Percentiles rank a stretch among this genome's conserved stretches.
phyloP scores from a whole-genome alignment of 2,888 invertebrate genomes.

The Acanthosoma haemorrhoidale region DNA sequence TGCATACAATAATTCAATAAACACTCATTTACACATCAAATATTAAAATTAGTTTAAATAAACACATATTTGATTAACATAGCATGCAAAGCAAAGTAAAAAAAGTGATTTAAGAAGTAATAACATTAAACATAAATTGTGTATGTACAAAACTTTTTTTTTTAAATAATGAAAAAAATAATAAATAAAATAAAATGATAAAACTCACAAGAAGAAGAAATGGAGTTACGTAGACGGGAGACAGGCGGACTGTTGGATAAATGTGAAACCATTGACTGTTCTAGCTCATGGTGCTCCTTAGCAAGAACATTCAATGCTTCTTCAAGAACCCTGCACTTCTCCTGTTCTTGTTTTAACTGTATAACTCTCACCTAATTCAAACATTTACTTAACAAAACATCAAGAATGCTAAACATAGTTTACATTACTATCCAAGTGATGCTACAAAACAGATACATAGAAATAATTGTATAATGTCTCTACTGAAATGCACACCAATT shows the following conservation, averaged over 20 bases:
- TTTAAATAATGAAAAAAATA: not conserved
- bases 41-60: not conserved
- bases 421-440: not conserved
- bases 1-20: not conserved
- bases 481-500: no score
- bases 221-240: constrained; percentile 24
- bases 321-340: constrained; percentile 60
- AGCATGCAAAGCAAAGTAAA: not conserved
- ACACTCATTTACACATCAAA: not conserved
- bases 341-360: constrained; percentile 50
- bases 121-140: not conserved
- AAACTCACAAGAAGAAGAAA: constrained; percentile 29
- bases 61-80: not conserved
- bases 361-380: constrained; percentile 44
- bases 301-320: constrained; percentile 63
- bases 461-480: no score
- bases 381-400: not conserved
- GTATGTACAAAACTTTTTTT: not conserved
- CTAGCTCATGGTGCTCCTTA: constrained; percentile 61
- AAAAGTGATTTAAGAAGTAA: not conserved
- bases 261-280: constrained; percentile 59
- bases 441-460: no score
- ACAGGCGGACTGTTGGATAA: constrained; percentile 44
- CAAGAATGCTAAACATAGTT: not conserved
- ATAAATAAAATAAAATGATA: not conserved